Conservation (phyloP, 2,888 invertebrate genomes). For the Adelphocoris suturalis region DNA sequence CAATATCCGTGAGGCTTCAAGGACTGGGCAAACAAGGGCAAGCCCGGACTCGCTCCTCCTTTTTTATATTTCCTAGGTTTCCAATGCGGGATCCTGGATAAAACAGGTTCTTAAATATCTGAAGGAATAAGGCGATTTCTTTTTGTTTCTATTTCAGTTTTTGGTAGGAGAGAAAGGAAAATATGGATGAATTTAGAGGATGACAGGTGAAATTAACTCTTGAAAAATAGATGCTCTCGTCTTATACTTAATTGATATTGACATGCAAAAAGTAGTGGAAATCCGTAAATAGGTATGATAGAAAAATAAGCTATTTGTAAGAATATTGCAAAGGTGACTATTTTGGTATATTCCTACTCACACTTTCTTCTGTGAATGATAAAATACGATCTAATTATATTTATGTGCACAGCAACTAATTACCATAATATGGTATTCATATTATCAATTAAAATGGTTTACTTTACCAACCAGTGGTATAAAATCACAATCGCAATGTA, state of each 20-base stretch:
- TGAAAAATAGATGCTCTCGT: background rate
- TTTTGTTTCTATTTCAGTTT: background rate
- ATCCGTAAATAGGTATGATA: too few relatives aligned
- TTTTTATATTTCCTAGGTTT: background rate
- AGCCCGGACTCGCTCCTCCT: background rate
- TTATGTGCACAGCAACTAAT: too few relatives aligned
- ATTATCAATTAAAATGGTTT: too few relatives aligned
- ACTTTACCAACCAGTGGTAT: too few relatives aligned
- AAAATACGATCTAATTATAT: too few relatives aligned
- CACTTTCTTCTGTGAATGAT: too few relatives aligned
- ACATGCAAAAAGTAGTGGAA: too few relatives aligned
- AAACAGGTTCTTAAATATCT: slow-evolving; percentile 21
- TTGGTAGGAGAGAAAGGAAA: background rate
- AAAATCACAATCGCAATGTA: too few relatives aligned
- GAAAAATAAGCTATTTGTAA: too few relatives aligned
- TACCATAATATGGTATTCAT: too few relatives aligned
- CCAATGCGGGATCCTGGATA: background rate
- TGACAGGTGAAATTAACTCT: background rate
- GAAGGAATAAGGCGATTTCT: background rate
- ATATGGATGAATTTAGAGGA: background rate
- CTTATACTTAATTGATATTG: background rate
- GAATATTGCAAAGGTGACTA: too few relatives aligned
- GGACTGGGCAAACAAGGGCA: slow-evolving; percentile 26
- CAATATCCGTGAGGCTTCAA: slow-evolving; percentile 47
- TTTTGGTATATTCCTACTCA: too few relatives aligned